Percentiles rank a stretch among this genome's conserved stretches.
Conservation (phyloP, 2,888 invertebrate species). For the Micropterix aruncella region DNA sequence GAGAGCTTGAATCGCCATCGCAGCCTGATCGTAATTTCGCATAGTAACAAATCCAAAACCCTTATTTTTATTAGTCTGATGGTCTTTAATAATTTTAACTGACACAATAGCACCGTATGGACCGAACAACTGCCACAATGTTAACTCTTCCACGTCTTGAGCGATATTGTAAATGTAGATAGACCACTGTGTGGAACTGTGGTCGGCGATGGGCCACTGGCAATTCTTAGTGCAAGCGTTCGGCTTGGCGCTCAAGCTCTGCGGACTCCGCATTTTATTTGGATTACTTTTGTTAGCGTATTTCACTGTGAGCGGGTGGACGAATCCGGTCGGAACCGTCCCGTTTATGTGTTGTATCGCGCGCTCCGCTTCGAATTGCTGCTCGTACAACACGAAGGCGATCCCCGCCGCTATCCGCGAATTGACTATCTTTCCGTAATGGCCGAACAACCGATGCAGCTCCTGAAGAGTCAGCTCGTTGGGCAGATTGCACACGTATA, state of each 20-base stretch:
- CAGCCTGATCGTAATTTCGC: slow-evolving; percentile 40
- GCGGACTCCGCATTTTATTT: slow-evolving; percentile 23
- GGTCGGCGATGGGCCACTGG: slow-evolving; percentile 39
- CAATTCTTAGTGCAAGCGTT: slow-evolving; percentile 32
- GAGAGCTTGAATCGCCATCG: slow-evolving; percentile 38
- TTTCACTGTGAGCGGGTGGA: slow-evolving; percentile 41
- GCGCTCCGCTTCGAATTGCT: slow-evolving; percentile 36
- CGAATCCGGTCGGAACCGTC: slow-evolving; percentile 35
- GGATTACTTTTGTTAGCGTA: slow-evolving; percentile 42
- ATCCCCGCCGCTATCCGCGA: slow-evolving; percentile 40
- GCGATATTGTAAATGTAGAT: slow-evolving; percentile 40
- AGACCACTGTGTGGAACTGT: slow-evolving; percentile 38
- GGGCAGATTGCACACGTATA: slow-evolving; percentile 41
- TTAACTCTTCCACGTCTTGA: slow-evolving; percentile 37
- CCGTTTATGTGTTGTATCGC: slow-evolving; percentile 36
- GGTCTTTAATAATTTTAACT: slow-evolving; percentile 40
- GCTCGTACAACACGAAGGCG: slow-evolving; percentile 38
- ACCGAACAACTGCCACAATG: slow-evolving; percentile 38
- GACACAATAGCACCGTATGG: slow-evolving; percentile 43
- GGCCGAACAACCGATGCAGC: slow-evolving; percentile 39
- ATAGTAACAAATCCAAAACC: slow-evolving; percentile 41
- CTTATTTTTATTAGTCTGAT: slow-evolving; percentile 39
- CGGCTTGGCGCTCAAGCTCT: slow-evolving; percentile 17
- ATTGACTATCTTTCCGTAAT: slow-evolving; percentile 42
- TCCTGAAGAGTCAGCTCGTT: slow-evolving; percentile 42